These are phyloP conservation scores for Campoletis sonorensis DNA, from an alignment of 1,140 invertebrate genomes.

Conservation along the genomic window DNA sequence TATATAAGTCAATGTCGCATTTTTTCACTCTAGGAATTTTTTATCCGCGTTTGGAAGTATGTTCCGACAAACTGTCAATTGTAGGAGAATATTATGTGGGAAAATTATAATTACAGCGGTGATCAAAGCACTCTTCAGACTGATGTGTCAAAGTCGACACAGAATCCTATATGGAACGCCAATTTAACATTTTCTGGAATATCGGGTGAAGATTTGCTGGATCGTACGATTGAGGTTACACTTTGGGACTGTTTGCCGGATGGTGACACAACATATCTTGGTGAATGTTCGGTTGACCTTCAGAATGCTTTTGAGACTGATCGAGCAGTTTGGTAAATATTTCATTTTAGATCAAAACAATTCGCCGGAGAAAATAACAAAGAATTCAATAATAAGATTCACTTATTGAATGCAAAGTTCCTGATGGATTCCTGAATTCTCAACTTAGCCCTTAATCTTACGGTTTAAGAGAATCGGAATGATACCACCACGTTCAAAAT, in stretches of 20 bases:
- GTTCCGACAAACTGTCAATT: too few relatives aligned
- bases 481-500: too few relatives aligned
- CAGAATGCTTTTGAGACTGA: constrained; percentile 91
- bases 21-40: too few relatives aligned
- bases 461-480: too few relatives aligned
- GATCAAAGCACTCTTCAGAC: constrained; percentile 86
- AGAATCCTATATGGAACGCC: constrained; percentile 93
- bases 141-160: constrained; percentile 87
- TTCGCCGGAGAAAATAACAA: too few relatives aligned
- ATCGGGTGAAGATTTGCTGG: constrained; percentile 86
- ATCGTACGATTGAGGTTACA: constrained; percentile 88
- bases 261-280: constrained; percentile 88
- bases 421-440: too few relatives aligned
- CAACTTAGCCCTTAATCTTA: too few relatives aligned
- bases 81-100: neutral
- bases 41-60: too few relatives aligned
- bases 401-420: too few relatives aligned
- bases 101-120: constrained; percentile 75
- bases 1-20: neutral
- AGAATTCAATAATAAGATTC: too few relatives aligned
- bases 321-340: constrained; percentile 84
- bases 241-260: constrained; percentile 91
- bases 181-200: constrained; percentile 89
- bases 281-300: constrained; percentile 88
- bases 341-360: too few relatives aligned